Evolutionary conservation across 2,113 vertebrate species (phyloP).

Genomic region (Stomatorhinus ivindoensis): DNA sequence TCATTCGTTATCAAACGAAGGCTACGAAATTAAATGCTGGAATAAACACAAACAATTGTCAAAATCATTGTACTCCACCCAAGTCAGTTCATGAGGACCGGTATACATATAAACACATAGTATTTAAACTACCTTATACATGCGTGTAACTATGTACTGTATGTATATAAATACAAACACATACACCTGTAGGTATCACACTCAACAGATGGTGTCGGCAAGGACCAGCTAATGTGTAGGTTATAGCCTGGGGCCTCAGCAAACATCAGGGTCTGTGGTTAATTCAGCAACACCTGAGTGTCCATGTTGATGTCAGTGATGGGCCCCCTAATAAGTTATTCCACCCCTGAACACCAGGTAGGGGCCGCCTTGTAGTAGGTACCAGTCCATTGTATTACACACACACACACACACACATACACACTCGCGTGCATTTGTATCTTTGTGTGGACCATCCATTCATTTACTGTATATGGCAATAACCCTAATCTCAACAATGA

Average conservation of each 20-base stretch:
- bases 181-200: not conserved
- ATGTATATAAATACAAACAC: not conserved
- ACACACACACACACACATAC: not conserved
- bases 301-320: not conserved
- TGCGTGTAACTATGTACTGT: not conserved
- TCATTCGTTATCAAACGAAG: not conserved
- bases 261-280: not conserved
- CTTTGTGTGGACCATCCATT: not conserved
- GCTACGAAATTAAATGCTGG: not conserved
- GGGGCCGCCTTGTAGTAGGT: not conserved
- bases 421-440: not conserved
- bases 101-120: not conserved
- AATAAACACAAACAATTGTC: not conserved
- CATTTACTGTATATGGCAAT: not conserved
- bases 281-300: not conserved
- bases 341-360: not conserved
- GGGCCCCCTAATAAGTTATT: no score
- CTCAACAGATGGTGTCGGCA: not conserved
- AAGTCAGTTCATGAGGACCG: not conserved
- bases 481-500: not conserved
- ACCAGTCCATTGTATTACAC: not conserved
- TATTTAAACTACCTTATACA: not conserved
- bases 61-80: not conserved
- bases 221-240: not conserved
- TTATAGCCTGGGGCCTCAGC: not conserved